Evolutionary conservation across 2,888 invertebrate genomes (phyloP).

Genomic region (Acleris sparsana): DNA sequence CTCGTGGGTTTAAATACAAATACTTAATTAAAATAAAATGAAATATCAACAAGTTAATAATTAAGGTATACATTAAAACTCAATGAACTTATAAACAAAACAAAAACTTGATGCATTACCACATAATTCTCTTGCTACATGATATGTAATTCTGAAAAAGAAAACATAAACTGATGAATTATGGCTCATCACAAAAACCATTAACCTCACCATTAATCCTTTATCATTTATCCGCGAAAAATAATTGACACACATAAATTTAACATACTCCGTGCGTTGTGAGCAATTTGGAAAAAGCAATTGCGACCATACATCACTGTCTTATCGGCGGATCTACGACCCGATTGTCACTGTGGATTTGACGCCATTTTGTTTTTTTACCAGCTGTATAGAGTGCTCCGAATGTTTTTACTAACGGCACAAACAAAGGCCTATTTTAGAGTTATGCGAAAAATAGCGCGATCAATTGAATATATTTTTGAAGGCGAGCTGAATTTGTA

Average conservation of each 20-base stretch:
- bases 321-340: constrained; percentile 67
- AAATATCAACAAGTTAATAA: no score
- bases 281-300: constrained; percentile 77
- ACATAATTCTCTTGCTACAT: no score
- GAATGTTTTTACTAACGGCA: constrained; percentile 35
- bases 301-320: constrained; percentile 73
- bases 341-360: constrained; percentile 61
- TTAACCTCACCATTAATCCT: constrained; percentile 36
- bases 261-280: constrained; percentile 49
- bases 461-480: no score
- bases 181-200: neutral
- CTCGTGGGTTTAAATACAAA: no score
- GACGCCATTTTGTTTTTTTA: constrained; percentile 40
- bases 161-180: neutral
- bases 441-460: no score
- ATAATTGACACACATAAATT: constrained; percentile 70
- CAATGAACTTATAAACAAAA: no score
- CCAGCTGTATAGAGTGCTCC: constrained; percentile 32
- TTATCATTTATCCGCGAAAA: constrained; percentile 52
- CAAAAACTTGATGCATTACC: no score
- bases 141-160: neutral
- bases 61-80: no score
- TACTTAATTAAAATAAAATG: no score
- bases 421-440: constrained; percentile 11
- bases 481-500: no score